Conservation (phyloP, 2,888 invertebrate species). For the Oscheius sp. region DNA sequence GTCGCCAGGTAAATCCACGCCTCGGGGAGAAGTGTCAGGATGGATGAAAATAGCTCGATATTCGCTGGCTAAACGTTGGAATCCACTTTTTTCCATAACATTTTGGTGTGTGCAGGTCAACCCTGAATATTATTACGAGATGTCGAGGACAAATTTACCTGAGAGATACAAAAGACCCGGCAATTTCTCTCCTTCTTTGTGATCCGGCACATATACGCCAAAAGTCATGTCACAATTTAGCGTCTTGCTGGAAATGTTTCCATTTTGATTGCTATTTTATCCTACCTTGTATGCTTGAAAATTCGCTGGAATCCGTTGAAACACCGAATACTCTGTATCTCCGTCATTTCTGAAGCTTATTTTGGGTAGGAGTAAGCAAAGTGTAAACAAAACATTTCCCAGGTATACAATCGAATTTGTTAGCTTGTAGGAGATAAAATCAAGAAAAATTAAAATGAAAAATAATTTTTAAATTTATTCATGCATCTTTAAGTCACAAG, state of each 20-base stretch:
- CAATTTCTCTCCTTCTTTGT: constrained; percentile 74
- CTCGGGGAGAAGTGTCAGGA: constrained; percentile 87
- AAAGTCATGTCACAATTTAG: constrained; percentile 92
- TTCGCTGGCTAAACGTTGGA: constrained; percentile 85
- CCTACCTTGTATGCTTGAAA: constrained; percentile 83
- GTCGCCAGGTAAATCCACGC: constrained; percentile 88
- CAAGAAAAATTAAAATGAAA: background rate
- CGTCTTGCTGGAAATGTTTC: constrained; percentile 77
- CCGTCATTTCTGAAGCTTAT: background rate
- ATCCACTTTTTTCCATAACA: constrained; percentile 93
- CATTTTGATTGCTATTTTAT: constrained; percentile 11
- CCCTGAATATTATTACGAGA: constrained; percentile 18
- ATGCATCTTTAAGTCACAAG: constrained; percentile 36
- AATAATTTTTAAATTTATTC: constrained; percentile 9
- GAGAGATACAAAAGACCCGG: constrained; percentile 68
- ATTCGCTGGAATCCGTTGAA: constrained; percentile 89
- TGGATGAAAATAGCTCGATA: constrained; percentile 84
- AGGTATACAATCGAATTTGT: background rate
- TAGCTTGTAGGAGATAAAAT: background rate
- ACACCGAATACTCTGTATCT: constrained; percentile 76
- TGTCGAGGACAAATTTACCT: constrained; percentile 75
- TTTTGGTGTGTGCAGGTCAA: constrained; percentile 94
- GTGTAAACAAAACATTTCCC: too few species aligned
- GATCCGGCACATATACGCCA: constrained; percentile 88
- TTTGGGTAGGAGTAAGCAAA: too few species aligned